Evolutionary conservation across 2,797 vertebrate genomes (phyloP), one percentile per base, ranked within the genome.

Genomic region (Muscicapa striata): DNA sequence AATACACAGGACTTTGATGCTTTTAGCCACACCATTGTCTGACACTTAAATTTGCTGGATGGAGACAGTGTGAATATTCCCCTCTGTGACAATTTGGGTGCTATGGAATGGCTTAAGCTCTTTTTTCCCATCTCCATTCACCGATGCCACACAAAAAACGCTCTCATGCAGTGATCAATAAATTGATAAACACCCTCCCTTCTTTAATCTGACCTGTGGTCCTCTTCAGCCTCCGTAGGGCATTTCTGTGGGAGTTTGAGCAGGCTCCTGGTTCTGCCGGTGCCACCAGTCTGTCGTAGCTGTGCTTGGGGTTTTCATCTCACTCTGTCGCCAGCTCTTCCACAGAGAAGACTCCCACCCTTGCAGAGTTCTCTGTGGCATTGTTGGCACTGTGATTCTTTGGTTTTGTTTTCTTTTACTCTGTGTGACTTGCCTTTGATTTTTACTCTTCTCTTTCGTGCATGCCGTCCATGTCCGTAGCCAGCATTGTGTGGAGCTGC

Each of bases 101-200:
- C 94, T 89, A 12, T 77, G 83, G 90, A 96, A 96, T 87, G 95
- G 95, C 95, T 91, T 94, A 84, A 92, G 89, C 76, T 91, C 48
- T 45, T 30, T 81, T 87, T 61, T 68, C 83, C 90, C 94, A 83
- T 87, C 87, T 90, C 91, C 94, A 91, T 90, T 95, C 91, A 93
- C 91, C 2, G 0, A 76, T 38, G 26, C 85, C 52, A 40, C 78
- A 16, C 13, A 36, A 78, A 85, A 94, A 91, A 62, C 26, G 84
- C 94, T 96, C 94, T 96, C 95, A 94, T 96, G 95, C 95, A 96
- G 93, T 43, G 93, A 96, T 96, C 94, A 91, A 13, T 69, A 59
- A 95, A 95, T 87, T 90, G 83, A 87, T 90, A 64, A 96, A 74
- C 0, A 0, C 51, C 75, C 5, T 84, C 13, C 52, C 16, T 43